Conservation (phyloP, 2,797 vertebrate genomes). For the Gouania willdenowi region DNA sequence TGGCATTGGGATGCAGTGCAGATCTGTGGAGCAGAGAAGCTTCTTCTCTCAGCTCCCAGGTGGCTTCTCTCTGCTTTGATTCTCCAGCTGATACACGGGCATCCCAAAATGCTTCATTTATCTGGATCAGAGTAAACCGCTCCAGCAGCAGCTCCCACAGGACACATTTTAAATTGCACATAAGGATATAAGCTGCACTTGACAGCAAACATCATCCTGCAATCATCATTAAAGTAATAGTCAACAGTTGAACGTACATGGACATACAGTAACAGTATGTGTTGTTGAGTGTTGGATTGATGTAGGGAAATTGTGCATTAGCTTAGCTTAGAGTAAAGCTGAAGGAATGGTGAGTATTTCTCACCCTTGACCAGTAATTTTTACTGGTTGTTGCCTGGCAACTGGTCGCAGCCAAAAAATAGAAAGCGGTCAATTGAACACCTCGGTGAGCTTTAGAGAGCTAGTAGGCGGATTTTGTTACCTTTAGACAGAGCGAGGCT, state of each 20-base stretch:
- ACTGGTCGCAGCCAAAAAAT: not conserved
- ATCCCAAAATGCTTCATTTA: slow-evolving; percentile 30
- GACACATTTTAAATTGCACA: slow-evolving; percentile 8
- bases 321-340: not conserved
- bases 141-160: slow-evolving; percentile 21
- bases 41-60: slow-evolving; percentile 39
- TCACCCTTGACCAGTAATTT: not conserved
- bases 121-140: slow-evolving; percentile 1
- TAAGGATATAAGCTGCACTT: not conserved
- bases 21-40: slow-evolving; percentile 50
- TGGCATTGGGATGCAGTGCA: slow-evolving; percentile 76
- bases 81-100: slow-evolving; percentile 29
- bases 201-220: too few species aligned
- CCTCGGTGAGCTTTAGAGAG: not conserved
- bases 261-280: too few species aligned
- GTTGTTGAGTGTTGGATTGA: too few species aligned
- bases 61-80: slow-evolving; percentile 18
- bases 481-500: not conserved
- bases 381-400: not conserved
- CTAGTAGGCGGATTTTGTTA: not conserved
- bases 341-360: not conserved
- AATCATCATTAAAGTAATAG: too few species aligned
- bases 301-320: not conserved
- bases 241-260: not conserved
- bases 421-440: not conserved